Conservation (phyloP, 2,797 vertebrate species). For the Martes flavigula region DNA sequence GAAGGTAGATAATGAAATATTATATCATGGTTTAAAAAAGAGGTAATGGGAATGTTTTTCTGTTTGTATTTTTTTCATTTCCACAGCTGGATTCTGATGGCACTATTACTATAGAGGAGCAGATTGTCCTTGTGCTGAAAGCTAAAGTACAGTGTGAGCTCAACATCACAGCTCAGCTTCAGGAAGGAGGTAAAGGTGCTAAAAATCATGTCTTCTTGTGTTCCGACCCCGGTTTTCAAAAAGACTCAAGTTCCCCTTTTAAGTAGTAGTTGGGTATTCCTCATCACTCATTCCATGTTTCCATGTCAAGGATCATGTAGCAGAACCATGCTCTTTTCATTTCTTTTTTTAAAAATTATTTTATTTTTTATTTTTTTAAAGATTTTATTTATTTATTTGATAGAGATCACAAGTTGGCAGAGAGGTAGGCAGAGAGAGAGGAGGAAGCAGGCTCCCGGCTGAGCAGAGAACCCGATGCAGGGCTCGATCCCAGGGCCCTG, state of each 20-base stretch:
- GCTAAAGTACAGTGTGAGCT: conserved; percentile 90
- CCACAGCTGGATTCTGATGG: conserved; percentile 87
- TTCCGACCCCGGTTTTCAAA: accelerated
- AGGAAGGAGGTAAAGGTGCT: conserved; percentile 85
- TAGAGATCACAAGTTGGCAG: too few species aligned
- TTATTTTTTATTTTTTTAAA: too few species aligned
- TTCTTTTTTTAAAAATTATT: too few species aligned
- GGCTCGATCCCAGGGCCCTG: too few species aligned
- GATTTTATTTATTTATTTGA: too few species aligned
- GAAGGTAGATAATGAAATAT: neutral
- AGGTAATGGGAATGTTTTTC: neutral
- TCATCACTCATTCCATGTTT: neutral
- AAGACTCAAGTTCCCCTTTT: neutral
- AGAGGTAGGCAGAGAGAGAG: too few species aligned
- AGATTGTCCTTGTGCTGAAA: conserved; percentile 91
- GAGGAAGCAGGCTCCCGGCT: too few species aligned
- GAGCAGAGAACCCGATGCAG: too few species aligned
- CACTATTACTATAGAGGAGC: conserved; percentile 90
- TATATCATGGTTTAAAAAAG: neutral
- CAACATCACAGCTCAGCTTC: conserved; percentile 87
- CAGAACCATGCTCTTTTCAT: neutral
- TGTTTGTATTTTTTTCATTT: neutral
- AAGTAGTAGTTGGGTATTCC: neutral
- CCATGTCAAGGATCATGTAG: neutral
- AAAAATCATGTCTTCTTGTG: neutral